Percentiles rank a stretch among this genome's conserved stretches.
Evolutionary conservation across 2,113 vertebrate genomes (phyloP).

Genomic region (Struthidea cinerea): DNA sequence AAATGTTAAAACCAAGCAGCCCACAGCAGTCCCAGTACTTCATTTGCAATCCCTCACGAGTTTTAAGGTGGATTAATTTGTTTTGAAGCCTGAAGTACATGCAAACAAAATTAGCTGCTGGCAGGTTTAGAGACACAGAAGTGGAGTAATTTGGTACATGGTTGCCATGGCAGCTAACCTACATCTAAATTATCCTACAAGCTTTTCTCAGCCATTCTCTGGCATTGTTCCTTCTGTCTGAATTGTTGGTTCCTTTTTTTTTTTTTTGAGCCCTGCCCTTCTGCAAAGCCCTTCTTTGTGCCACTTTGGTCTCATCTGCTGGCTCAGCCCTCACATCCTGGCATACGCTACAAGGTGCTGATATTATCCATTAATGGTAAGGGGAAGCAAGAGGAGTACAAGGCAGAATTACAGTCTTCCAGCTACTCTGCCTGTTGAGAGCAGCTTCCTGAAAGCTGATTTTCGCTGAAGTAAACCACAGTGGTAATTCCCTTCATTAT

Average conservation of each 20-base stretch:
- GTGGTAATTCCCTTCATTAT: background rate
- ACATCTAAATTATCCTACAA: background rate
- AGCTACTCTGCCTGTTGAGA: background rate
- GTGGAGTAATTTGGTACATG: background rate
- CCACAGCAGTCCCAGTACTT: background rate
- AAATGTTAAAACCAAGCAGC: background rate
- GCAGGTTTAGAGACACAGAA: constrained; percentile 7
- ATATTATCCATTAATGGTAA: background rate
- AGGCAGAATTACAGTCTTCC: background rate
- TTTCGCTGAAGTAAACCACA: background rate
- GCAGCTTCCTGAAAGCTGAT: background rate
- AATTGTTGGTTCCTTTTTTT: background rate
- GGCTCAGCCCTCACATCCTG: background rate
- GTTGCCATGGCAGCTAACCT: constrained; percentile 56
- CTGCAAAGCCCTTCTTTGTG: background rate
- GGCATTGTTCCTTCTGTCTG: background rate
- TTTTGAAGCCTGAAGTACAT: background rate
- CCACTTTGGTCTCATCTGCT: background rate
- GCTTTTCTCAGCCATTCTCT: background rate
- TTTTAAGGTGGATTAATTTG: background rate
- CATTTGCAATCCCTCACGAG: background rate
- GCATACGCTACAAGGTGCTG: background rate
- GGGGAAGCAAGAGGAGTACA: background rate
- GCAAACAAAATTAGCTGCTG: background rate
- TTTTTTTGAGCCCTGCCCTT: no score